Evolutionary conservation across 2,113 vertebrate genomes (phyloP).

Genomic region (Neofelis nebulosa): DNA sequence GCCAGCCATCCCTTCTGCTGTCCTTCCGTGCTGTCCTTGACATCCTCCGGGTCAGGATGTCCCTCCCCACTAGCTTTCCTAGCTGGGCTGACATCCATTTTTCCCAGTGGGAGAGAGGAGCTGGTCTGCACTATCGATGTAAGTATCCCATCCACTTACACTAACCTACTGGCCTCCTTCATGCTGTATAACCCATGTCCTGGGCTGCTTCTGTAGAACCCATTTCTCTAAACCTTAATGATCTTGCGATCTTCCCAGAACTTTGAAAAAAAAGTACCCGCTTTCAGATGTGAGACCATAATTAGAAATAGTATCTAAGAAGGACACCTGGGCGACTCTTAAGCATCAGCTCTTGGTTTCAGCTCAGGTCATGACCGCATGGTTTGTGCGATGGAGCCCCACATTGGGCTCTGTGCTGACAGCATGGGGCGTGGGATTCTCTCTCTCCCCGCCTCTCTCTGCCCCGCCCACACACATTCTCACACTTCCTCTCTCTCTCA

Average conservation of each 20-base stretch:
- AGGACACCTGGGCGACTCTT: too few species aligned
- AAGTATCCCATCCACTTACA: background rate
- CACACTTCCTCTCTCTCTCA: too few species aligned
- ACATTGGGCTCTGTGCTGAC: too few species aligned
- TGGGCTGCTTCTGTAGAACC: background rate
- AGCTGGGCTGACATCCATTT: too few species aligned
- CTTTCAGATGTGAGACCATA: background rate
- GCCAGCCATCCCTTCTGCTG: background rate
- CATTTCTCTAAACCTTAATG: background rate
- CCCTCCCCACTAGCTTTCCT: background rate
- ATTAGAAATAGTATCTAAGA: background rate
- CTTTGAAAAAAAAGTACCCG: background rate
- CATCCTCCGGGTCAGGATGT: background rate
- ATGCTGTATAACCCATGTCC: background rate
- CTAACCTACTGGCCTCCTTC: background rate
- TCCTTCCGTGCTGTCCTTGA: accelerated
- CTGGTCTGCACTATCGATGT: accelerated
- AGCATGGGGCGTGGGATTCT: too few species aligned
- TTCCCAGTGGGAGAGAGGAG: background rate
- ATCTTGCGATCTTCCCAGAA: background rate
- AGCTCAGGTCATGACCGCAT: too few species aligned
- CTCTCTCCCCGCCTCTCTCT: too few species aligned
- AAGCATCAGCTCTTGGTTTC: too few species aligned
- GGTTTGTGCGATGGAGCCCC: too few species aligned
- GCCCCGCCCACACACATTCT: too few species aligned